These are phyloP conservation scores for Cephus rjabovi DNA, from an alignment of 2,888 invertebrate genomes.

Conservation along the genomic window DNA sequence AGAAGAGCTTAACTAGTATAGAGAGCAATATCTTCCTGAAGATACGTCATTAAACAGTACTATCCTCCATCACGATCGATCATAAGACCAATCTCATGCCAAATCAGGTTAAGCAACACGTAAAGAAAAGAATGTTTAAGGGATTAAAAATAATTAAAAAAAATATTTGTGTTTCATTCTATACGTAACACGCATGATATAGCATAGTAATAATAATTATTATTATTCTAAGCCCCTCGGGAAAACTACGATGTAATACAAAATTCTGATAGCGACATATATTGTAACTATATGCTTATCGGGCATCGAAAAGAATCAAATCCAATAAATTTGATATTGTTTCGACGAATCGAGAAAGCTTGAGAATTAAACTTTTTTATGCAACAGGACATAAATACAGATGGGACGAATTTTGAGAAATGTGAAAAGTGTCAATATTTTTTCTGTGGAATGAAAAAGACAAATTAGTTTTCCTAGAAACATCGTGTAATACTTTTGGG, in stretches of 20 bases:
- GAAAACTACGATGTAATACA: not conserved
- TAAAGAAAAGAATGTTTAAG: not conserved
- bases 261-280: too few species aligned
- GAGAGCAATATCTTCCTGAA: not conserved
- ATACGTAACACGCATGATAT: not conserved
- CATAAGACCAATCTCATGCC: not conserved
- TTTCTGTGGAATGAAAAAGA: not conserved
- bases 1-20: not conserved
- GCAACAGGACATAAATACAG: not conserved
- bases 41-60: not conserved
- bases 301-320: not conserved
- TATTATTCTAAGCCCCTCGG: not conserved
- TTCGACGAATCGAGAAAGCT: not conserved
- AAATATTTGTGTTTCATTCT: not conserved
- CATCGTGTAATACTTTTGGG: not conserved
- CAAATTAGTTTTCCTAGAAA: not conserved
- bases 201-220: too few species aligned
- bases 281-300: too few species aligned
- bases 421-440: too few species aligned
- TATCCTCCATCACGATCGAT: not conserved
- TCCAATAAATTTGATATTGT: not conserved
- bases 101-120: not conserved
- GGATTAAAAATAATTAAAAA: not conserved
- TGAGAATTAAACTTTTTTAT: not conserved
- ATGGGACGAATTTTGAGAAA: not conserved